phyloP scores from a whole-genome alignment of 2,888 invertebrate species.

The Drosophila crucigera region DNA sequence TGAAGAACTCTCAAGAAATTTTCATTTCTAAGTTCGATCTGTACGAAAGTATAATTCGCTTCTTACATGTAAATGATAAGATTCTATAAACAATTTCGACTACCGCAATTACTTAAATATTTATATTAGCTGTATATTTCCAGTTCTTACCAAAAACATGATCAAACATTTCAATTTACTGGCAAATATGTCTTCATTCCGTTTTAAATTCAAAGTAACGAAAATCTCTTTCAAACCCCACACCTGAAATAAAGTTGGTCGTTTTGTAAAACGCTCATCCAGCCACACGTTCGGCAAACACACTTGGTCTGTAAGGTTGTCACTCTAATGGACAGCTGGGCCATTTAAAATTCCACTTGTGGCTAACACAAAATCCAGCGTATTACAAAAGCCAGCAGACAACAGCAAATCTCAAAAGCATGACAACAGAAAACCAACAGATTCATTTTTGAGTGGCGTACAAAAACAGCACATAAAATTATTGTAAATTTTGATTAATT shows the following conservation, averaged over 20 bases:
- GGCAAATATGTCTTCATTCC: background rate
- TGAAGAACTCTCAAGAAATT: background rate
- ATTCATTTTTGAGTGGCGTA: constrained; percentile 62
- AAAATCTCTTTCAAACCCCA: background rate
- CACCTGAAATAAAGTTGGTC: constrained; percentile 14
- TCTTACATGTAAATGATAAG: background rate
- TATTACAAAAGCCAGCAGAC: constrained; percentile 16
- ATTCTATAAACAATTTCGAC: no score
- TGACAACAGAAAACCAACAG: constrained; percentile 54
- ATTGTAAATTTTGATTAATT: constrained; percentile 79
- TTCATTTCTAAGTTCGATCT: background rate
- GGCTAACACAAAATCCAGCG: constrained; percentile 28
- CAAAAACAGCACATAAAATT: constrained; percentile 34
- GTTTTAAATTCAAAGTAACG: background rate
- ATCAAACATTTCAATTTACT: background rate
- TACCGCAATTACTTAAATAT: background rate
- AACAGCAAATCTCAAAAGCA: constrained; percentile 56
- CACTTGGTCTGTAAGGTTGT: constrained; percentile 41
- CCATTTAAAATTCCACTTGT: constrained; percentile 58
- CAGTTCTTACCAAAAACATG: background rate
- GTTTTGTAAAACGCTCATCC: constrained; percentile 3
- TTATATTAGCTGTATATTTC: rapidly evolving
- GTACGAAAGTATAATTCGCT: background rate
- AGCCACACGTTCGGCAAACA: constrained; percentile 26
- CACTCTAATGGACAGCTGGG: constrained; percentile 39